Evolutionary conservation across 2,888 invertebrate genomes (phyloP), one percentile per base, ranked within the genome.

Genomic region (Polylopha cassiicola): DNA sequence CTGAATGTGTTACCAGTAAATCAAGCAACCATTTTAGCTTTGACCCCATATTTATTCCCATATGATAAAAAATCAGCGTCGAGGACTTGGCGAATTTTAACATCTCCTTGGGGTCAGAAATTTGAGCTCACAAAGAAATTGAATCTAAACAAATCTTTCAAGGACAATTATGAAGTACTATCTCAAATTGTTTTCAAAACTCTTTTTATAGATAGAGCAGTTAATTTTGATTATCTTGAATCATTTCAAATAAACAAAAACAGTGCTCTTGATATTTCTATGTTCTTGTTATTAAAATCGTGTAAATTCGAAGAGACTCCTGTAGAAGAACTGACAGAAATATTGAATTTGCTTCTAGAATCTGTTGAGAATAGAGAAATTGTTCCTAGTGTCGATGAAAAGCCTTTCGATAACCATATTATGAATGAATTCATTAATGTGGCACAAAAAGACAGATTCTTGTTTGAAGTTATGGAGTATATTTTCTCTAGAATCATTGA

Each of bases 1-100:
- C 47, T 78, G 1, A 58, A 74, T 10, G 61, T 73, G 0, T 60
- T 82, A 27, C 73, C 82, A 2, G 86, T 88, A 3, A 88, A 89
- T 51, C 86, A 88, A 32, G 79, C 86, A 45, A 85, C 88, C 3
- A 82, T 91, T 29, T 61, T 90, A 18, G 78, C 87, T 0, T 67
- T 91, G 11, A 64, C 91, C 15, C 91, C 92, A 6, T 89, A 88
- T 58, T 61, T 92, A 3, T 89, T 92, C 48, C 90, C 91, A 0
- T 56, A 65, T 28, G 73, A 84, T 51, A 39, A 61, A 43, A 58
- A 71, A 32, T 60, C 70, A 9, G 64, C 67, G 16, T 48, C 65
- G 42, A 46, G 73, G 0, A 61, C 84, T 4, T 69, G 65, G 61
- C 51, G 69, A 15, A 73, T 86, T 37, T 51, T 85, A 14, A 61